A percentile compares a stretch with the other conserved stretches of the same genome.
These are phyloP conservation scores for Echiichthys vipera DNA, from an alignment of 2,797 vertebrate genomes.

Conservation along the genomic window DNA sequence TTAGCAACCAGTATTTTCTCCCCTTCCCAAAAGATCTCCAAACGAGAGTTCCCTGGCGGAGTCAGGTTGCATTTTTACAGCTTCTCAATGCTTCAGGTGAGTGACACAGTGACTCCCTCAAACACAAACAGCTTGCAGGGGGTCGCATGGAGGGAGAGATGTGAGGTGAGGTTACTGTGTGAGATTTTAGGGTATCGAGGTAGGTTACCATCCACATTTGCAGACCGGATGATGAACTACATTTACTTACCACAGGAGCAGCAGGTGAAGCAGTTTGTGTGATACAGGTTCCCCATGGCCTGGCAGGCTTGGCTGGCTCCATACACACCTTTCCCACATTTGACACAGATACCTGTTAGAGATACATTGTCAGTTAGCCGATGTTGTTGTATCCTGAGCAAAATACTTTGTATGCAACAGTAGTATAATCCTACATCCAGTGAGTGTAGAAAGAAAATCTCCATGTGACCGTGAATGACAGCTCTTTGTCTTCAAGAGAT, in stretches of 20 bases:
- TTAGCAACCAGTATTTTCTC: too few relatives aligned
- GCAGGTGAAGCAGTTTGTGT: conserved; percentile 99
- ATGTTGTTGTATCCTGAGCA: background rate
- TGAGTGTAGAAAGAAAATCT: background rate
- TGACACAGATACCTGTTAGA: conserved; percentile 95
- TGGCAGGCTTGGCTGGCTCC: conserved; percentile 98
- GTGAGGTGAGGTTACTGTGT: background rate
- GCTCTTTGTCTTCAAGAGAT: background rate
- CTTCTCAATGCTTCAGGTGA: too few relatives aligned
- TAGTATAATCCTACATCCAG: conserved; percentile 13
- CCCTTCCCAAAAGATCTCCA: too few relatives aligned
- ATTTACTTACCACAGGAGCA: conserved; percentile 95
- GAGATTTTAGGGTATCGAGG: background rate
- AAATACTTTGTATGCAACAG: background rate
- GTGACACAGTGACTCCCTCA: too few relatives aligned
- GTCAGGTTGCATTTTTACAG: too few relatives aligned
- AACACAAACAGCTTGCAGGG: too few relatives aligned
- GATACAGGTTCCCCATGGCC: conserved; percentile 98
- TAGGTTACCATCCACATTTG: background rate
- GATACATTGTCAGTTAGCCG: conserved; percentile 38
- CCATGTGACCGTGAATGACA: background rate
- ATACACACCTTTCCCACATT: conserved; percentile 97
- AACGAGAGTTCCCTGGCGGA: too few relatives aligned
- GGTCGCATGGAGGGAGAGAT: background rate
- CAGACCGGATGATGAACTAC: background rate